Evolutionary conservation across 1,140 invertebrate genomes (phyloP), one percentile per base, ranked within the genome.

Genomic region (Magallana angulata): DNA sequence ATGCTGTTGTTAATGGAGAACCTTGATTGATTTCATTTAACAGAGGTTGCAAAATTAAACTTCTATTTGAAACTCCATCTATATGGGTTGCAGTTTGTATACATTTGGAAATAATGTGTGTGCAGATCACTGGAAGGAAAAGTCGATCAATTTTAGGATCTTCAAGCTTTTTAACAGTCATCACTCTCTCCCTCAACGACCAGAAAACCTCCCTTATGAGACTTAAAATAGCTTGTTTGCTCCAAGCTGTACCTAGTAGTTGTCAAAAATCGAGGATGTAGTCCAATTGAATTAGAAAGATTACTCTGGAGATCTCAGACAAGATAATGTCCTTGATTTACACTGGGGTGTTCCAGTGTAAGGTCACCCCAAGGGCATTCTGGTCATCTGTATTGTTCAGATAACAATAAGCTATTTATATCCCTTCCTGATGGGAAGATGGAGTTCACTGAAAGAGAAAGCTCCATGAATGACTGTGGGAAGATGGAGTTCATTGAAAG

Each of bases 281-380:
- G 12, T 48, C 36, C 24, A 12, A 30, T 48, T 76, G 68, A 76
- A 76, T 76, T 18, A 24, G 8, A 76, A 24, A 12, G 68, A 76
- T 76, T 76, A 30, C 11, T 76, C 36, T 48, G 36, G 68, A 76
- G 68, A 76, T 76, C 36, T 8, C 24, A 76, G 68, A 76, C 68
- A 18, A 76, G 68, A 76, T 76, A 11, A 76, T 76, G 68, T 30
- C 68, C 14, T 5, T 30, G 68, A 76, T 30, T 30, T 30, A 76
- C 68, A 76, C 24, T 76, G 68, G 68, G 18, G 6, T 30, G 68
- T 24, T 76, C 68, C 36, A 36, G 9, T 30, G 24, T 36, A 76
- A 76, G 68, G 24, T 76, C 18, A 76, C 68, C 68, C 24, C 68
- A 36, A 76, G 68, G 68, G 68, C 24, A 76, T 30, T 30, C 68